Percentiles rank a stretch among this genome's conserved stretches.
Conservation (phyloP, 1,140 invertebrate genomes). For the Hyposmocoma kahamanoa region DNA sequence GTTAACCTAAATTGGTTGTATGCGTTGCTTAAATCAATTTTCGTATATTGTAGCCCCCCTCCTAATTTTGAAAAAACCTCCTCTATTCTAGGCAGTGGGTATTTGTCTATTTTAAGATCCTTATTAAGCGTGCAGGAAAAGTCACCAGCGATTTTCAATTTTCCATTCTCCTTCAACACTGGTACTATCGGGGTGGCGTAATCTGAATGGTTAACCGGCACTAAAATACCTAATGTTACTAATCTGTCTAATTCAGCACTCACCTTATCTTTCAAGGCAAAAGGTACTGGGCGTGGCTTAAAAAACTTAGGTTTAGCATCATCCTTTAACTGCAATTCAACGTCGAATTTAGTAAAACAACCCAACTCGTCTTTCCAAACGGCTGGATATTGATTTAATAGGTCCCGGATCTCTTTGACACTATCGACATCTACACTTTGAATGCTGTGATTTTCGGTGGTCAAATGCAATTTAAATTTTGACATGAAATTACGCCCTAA, state of each 20-base stretch:
- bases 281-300: neutral
- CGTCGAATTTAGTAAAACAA: neutral
- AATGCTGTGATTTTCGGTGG: neutral
- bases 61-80: conserved; percentile 30
- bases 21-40: conserved; percentile 50
- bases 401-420: too few relatives aligned
- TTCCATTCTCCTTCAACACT: neutral
- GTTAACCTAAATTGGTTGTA: conserved; percentile 54
- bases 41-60: conserved; percentile 29
- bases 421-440: too few relatives aligned
- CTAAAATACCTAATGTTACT: neutral
- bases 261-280: neutral
- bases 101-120: conserved; percentile 11
- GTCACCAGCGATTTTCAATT: conserved; percentile 1
- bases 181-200: neutral
- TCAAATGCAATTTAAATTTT: neutral
- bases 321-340: neutral
- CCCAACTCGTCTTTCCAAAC: neutral
- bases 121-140: conserved; percentile 10
- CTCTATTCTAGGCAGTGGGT: conserved; percentile 32
- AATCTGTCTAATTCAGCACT: neutral
- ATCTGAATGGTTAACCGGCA: neutral
- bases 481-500: conserved; percentile 4
- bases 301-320: neutral
- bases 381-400: too few relatives aligned